Conservation (phyloP, 2,113 vertebrate species). For the Laterallus jamaicensis region DNA sequence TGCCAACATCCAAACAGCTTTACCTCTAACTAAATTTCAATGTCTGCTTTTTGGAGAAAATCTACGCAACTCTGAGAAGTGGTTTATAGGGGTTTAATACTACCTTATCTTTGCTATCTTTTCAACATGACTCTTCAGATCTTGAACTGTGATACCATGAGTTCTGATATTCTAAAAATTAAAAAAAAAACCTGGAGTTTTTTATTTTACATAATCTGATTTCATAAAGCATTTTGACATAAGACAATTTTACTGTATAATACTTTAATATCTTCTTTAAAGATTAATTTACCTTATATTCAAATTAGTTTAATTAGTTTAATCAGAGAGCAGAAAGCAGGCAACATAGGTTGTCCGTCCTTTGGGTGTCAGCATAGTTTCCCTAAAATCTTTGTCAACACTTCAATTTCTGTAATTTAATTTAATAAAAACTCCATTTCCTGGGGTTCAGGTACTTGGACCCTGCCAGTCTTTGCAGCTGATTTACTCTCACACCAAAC, state of each 20-base stretch:
- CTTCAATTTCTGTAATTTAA: not conserved
- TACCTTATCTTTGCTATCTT: not conserved
- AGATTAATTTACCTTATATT: not conserved
- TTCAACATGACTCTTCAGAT: not conserved
- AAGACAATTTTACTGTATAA: not conserved
- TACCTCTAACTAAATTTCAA: not conserved
- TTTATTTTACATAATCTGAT: not conserved
- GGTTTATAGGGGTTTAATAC: not conserved
- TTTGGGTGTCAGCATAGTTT: not conserved
- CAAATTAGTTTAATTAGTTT: not conserved
- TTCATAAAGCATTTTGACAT: not conserved
- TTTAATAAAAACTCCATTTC: not conserved
- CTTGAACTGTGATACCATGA: not conserved
- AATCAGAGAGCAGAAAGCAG: not conserved
- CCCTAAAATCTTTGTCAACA: not conserved
- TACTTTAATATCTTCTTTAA: not conserved
- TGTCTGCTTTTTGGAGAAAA: not conserved
- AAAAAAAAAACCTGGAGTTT: not conserved
- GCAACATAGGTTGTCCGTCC: not conserved
- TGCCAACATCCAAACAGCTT: not conserved
- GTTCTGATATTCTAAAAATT: not conserved
- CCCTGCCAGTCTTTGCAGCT: not conserved
- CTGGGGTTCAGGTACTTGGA: not conserved
- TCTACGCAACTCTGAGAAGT: not conserved
- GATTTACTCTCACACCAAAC: not conserved